Evolutionary conservation across 2,888 invertebrate species (phyloP), one percentile per base, ranked within the genome.

Genomic region (Ypsolopha sequella): DNA sequence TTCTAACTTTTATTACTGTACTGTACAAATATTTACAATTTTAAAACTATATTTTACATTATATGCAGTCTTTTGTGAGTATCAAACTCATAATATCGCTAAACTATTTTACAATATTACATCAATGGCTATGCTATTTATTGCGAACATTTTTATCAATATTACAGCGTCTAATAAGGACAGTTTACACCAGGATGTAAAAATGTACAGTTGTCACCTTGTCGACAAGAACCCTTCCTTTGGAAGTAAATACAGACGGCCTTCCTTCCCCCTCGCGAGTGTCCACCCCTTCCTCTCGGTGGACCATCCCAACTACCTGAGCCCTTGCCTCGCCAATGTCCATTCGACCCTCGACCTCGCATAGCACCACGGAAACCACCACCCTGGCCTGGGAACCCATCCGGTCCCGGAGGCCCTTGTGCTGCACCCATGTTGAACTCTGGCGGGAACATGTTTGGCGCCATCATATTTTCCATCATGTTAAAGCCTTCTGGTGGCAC

Each of bases 121-220:
- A 24, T 24, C 24, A 24, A 24, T 24, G 24, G 24, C 24, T 2
- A 24, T 24, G 24, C 24, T 24, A 24, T 24, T 24, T 24, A 24
- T 4, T 24, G 24, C 24, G 4, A 24, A 24, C 24, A 24, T 24
- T 24, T 24, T 24, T 24, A 33, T 48, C 10, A 51, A 11, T 24
- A 46, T 1, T 36, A 9, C 8, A 10, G 2, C 11, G 2, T 52
- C 61, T 70, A 87, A 68, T 70, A 86, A 7, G 90, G 89, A 61
- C 89, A 89, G 72, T 90, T 90, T 14, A 89, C 87, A 56, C 90
- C 91, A 3, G 94, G 94, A 86, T 96, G 96, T 60, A 95, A 81
- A 74, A 93, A 96, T 51, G 91, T 90, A 78, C 96, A 97, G 60
- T 91, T 91, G 61, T 93, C 93, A 52, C 94, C 94, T 68, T 93